Evolutionary conservation across 53 echinoderm and acorn worm genomes (phyloP).

Genomic region (Paracentrotus lividus): DNA sequence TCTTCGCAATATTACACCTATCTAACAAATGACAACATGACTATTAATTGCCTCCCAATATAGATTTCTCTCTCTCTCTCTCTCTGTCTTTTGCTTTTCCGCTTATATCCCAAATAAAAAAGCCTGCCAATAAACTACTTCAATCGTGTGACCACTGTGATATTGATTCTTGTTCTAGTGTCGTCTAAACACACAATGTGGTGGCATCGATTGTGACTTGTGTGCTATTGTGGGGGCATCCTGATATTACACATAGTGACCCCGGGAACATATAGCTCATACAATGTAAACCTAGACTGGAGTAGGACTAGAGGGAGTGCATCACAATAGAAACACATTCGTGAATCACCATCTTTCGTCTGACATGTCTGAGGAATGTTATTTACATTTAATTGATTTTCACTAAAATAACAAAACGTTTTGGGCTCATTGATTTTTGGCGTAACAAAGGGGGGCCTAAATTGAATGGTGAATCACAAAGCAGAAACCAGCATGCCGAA

Average conservation of each 20-base stretch:
- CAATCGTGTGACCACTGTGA: constrained; percentile 38
- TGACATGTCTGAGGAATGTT: neutral
- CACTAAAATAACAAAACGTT: constrained; percentile 2
- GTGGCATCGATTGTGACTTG: constrained; percentile 46
- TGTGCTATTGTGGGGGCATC: constrained; percentile 16
- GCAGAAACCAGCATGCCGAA: neutral
- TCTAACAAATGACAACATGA: constrained; percentile 39
- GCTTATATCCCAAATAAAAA: constrained; percentile 26
- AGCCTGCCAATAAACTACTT: constrained; percentile 54
- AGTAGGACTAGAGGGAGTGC: neutral
- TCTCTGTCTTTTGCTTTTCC: neutral
- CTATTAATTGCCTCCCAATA: constrained; percentile 61
- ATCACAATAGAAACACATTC: constrained; percentile 18
- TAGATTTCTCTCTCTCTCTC: neutral
- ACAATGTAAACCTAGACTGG: no score
- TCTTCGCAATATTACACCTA: constrained; percentile 41
- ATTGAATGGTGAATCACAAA: constrained; percentile 17
- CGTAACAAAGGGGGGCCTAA: neutral
- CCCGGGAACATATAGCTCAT: neutral
- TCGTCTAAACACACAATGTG: constrained; percentile 63
- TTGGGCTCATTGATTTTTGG: constrained; percentile 15
- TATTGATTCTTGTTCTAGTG: constrained; percentile 65
- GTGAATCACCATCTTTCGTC: neutral
- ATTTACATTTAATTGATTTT: constrained; percentile 35
- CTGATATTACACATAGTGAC: constrained; percentile 34